Percentiles rank a stretch among this genome's conserved stretches.
These are phyloP conservation scores for Nezara viridula DNA, from an alignment of 2,888 invertebrate species.

Conservation along the genomic window DNA sequence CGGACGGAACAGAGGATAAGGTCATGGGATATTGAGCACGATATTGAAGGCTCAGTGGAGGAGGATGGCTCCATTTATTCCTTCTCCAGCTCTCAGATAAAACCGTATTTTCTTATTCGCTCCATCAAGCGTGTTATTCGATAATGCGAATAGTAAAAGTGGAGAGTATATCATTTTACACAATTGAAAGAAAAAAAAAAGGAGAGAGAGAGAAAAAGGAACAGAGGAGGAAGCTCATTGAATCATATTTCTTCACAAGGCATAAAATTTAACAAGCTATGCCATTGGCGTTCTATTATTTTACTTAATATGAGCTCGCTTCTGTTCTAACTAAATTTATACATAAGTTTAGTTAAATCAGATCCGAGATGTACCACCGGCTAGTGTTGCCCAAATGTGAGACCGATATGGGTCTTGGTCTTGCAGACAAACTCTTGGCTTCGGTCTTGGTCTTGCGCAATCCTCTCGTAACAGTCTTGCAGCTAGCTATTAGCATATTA, in stretches of 20 bases:
- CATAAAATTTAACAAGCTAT: not conserved
- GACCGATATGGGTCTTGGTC: no score
- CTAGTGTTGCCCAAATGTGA: no score
- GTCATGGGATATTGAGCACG: slow-evolving; percentile 29
- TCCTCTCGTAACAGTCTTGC: no score
- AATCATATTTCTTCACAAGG: not conserved
- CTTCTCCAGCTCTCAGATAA: not conserved
- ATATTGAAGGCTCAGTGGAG: not conserved
- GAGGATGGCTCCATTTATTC: slow-evolving; percentile 32
- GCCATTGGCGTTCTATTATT: not conserved
- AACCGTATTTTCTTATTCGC: slow-evolving; percentile 29
- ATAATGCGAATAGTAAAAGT: slow-evolving; percentile 29
- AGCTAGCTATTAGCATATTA: no score
- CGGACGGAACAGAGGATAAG: slow-evolving; percentile 6
- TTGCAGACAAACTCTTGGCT: no score
- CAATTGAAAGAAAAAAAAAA: not conserved
- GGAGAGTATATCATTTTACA: not conserved
- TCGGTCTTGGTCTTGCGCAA: no score
- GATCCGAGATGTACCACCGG: no score
- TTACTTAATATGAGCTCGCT: no score
- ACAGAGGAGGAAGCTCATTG: not conserved
- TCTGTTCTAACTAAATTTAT: no score
- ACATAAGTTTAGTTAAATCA: no score
- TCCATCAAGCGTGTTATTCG: slow-evolving; percentile 12
- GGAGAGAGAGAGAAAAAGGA: not conserved